phyloP scores from a whole-genome alignment of 2,113 vertebrate genomes.

The Henicopernis longicauda region DNA sequence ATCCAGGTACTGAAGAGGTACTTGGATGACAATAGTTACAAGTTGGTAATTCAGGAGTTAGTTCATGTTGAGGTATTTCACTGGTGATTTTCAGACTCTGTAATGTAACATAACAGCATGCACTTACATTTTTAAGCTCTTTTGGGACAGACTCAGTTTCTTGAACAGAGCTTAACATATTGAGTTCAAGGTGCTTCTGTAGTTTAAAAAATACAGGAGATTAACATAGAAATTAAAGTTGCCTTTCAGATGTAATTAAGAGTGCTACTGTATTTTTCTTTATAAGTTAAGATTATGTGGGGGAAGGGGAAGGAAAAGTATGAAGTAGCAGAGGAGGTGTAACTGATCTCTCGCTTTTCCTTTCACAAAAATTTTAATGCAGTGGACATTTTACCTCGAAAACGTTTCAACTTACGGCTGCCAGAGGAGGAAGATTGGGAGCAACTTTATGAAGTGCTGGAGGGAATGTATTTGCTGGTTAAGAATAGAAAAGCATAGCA shows the following conservation, averaged over 20 bases:
- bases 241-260: neutral
- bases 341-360: neutral
- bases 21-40: neutral
- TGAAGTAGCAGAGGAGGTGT: neutral
- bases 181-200: neutral
- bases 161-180: neutral
- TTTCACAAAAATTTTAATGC: neutral
- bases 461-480: neutral
- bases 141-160: neutral
- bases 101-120: neutral
- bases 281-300: rapidly evolving
- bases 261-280: neutral
- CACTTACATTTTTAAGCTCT: neutral
- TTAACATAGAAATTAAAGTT: neutral
- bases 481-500: neutral
- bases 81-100: neutral
- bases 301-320: neutral
- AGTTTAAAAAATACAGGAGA: neutral
- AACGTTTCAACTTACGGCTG: neutral
- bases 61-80: neutral
- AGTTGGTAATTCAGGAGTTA: neutral
- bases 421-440: neutral
- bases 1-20: neutral
- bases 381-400: neutral
- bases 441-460: neutral